Conservation (phyloP, 2,113 vertebrate species). For the Tinamus guttatus region DNA sequence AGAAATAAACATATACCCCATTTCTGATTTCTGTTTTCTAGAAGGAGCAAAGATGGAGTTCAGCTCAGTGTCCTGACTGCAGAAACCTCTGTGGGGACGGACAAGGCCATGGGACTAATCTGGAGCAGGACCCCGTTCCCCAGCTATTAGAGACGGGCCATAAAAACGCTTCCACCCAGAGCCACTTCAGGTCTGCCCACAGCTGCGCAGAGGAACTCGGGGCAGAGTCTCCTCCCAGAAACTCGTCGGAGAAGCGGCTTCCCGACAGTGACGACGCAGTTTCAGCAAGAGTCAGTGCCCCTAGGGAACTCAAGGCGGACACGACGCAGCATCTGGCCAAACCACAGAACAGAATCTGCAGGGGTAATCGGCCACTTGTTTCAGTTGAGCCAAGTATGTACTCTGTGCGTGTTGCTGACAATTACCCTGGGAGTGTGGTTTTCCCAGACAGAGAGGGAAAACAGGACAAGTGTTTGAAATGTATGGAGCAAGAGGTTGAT, state of each 20-base stretch:
- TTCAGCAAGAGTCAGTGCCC: background rate
- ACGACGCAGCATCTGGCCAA: conserved; percentile 16
- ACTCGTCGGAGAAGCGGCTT: background rate
- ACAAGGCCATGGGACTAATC: background rate
- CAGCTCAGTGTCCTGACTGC: background rate
- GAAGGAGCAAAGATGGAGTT: conserved; percentile 56
- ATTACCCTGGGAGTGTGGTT: background rate
- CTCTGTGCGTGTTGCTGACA: background rate
- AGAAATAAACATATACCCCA: background rate
- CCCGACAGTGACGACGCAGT: background rate
- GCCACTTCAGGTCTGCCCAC: background rate
- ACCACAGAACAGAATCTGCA: conserved; percentile 48
- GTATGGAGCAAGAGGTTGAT: background rate
- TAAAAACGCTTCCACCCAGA: background rate
- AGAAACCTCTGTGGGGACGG: conserved; percentile 5
- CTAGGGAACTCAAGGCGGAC: background rate
- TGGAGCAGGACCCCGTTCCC: background rate
- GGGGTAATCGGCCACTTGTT: conserved; percentile 60
- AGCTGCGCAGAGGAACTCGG: background rate
- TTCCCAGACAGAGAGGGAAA: too few relatives aligned
- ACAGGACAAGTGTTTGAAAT: too few relatives aligned
- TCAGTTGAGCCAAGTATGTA: conserved; percentile 82
- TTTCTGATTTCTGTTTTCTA: conserved; percentile 50
- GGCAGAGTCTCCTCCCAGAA: conserved; percentile 7
- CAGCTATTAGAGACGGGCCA: conserved; percentile 4